These are phyloP conservation scores for Patiria miniata DNA, from an alignment of 35 echinoderm and acorn worm genomes.

Conservation along the genomic window DNA sequence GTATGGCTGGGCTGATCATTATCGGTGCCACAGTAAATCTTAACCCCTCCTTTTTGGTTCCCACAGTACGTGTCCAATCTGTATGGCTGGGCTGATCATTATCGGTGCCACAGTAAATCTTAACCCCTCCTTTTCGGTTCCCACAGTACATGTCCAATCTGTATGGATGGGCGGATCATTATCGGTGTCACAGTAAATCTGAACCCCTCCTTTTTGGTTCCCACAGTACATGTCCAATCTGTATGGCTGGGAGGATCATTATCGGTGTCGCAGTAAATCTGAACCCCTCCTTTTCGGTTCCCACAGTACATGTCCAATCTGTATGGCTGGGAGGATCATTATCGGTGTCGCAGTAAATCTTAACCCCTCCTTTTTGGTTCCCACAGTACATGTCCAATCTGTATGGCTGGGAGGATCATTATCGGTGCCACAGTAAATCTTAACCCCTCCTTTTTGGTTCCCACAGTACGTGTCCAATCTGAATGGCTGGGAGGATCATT, in stretches of 20 bases:
- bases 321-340: conserved; percentile 71
- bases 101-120: background rate
- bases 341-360: background rate
- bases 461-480: no score
- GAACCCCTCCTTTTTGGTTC: background rate
- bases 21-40: background rate
- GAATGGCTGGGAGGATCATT: no score
- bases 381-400: no score
- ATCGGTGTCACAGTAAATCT: background rate
- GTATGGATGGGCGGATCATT: conserved; percentile 71
- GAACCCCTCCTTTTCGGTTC: background rate
- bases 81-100: conserved; percentile 71
- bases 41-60: background rate
- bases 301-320: conserved; percentile 78
- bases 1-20: conserved; percentile 71
- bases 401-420: no score
- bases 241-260: conserved; percentile 71
- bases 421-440: no score
- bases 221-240: conserved; percentile 78
- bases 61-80: conserved; percentile 77
- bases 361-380: no score
- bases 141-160: conserved; percentile 78
- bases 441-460: no score
- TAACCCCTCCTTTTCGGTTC: background rate
- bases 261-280: background rate